These are phyloP conservation scores for Synanthedon myopaeformis DNA, from an alignment of 2,888 invertebrate genomes.

Conservation along the genomic window DNA sequence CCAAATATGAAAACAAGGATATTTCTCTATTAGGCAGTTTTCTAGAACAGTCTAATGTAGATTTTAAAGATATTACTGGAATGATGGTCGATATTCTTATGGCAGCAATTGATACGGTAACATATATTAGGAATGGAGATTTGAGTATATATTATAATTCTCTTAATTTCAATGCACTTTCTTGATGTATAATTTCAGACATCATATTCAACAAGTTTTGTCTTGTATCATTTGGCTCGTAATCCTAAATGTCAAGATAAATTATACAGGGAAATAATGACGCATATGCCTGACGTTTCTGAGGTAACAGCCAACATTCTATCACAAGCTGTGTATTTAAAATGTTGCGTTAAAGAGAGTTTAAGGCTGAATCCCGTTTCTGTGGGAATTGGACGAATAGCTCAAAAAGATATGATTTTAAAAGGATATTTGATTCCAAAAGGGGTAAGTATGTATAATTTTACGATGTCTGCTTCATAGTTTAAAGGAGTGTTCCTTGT, in stretches of 20 bases:
- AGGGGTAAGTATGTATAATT: slow-evolving; percentile 71
- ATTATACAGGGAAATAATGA: slow-evolving; percentile 73
- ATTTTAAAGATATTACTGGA: slow-evolving; percentile 83
- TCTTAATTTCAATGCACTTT: neutral
- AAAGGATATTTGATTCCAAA: slow-evolving; percentile 81
- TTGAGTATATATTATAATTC: neutral
- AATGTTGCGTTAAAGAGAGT: slow-evolving; percentile 87
- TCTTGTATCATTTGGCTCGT: slow-evolving; percentile 81
- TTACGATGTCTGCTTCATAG: no score
- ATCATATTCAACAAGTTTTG: slow-evolving; percentile 81
- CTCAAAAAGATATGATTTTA: slow-evolving; percentile 77
- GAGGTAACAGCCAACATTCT: slow-evolving; percentile 69
- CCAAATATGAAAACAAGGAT: slow-evolving; percentile 15
- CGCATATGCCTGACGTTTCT: slow-evolving; percentile 66
- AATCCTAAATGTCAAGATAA: slow-evolving; percentile 77
- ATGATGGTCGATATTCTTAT: slow-evolving; percentile 86
- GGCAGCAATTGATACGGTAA: slow-evolving; percentile 88
- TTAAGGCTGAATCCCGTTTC: slow-evolving; percentile 86
- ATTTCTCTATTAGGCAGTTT: slow-evolving; percentile 76
- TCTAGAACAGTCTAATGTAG: slow-evolving; percentile 75
- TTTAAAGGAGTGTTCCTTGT: no score
- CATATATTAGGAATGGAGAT: neutral
- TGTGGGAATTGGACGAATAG: slow-evolving; percentile 82
- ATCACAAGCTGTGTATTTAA: slow-evolving; percentile 76
- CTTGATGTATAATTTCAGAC: slow-evolving; percentile 65